These are phyloP conservation scores for Drosophila novamexicana DNA, from an alignment of 1,140 invertebrate genomes.

Conservation along the genomic window DNA sequence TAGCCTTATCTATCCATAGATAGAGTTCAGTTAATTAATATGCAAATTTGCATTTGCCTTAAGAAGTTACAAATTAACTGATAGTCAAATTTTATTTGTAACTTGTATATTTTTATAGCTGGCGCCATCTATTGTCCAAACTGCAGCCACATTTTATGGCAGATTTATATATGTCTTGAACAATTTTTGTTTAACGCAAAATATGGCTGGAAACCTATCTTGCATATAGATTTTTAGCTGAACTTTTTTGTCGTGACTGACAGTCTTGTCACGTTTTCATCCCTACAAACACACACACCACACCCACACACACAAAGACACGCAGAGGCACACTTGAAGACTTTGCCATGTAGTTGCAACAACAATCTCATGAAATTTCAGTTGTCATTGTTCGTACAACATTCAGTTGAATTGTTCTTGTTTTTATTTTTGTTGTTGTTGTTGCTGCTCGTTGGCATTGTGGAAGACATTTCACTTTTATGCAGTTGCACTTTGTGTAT, in stretches of 20 bases:
- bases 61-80: not conserved
- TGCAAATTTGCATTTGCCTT: not conserved
- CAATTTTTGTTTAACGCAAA: not conserved
- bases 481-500: constrained; percentile 83
- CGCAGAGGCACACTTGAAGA: constrained; percentile 7
- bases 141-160: not conserved
- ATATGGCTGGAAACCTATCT: not conserved
- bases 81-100: not conserved
- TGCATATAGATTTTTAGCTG: not conserved
- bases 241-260: constrained; percentile 19
- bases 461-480: constrained; percentile 82
- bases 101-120: not conserved
- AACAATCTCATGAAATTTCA: constrained; percentile 61
- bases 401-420: constrained; percentile 41
- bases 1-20: not conserved
- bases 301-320: not conserved
- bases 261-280: constrained; percentile 46
- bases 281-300: constrained; percentile 2
- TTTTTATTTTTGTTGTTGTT: constrained; percentile 28
- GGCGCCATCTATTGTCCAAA: not conserved
- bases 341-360: constrained; percentile 9
- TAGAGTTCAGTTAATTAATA: not conserved
- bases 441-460: constrained; percentile 67
- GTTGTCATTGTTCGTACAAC: constrained; percentile 72
- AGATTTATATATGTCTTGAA: not conserved